Base-by-base conservation (phyloP, 2,113 vertebrate genomes). In the Paracanthobrama guichenoti region DNA sequence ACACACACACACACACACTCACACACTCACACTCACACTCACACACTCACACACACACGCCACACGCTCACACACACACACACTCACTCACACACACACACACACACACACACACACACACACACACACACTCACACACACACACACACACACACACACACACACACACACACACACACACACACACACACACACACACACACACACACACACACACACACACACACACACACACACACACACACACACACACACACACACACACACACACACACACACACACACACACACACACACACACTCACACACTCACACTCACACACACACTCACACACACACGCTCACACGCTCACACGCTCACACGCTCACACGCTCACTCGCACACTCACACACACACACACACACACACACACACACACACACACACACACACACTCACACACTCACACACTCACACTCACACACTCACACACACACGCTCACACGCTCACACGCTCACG, bases 261-360 rank as follows among this genome's bases (percentile, higher is more conserved):
- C 18, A 16, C 69, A 4, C 35, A 13, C 10, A 55, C 11, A 77
- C 82, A 86, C 75, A 78, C 66, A 83, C 81, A 79, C 62, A 82
- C 84, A 77, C 79, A 82, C 74, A 83, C 85, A 73, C 81, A 66
- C 76, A 80, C 75, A 74, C 77, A 35, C 69, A 74, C 31, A 73
- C 69, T 3, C 31, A 31, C 31, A 31, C 31, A 31, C 31, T 0
- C 31, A 31, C 31, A 0, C 31, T 3, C 31, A 0, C 31, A 31
- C 31, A 3, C 31, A 31, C 31, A 3, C 31, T 3, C 31, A 0
- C 31, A 31, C 31, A 3, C 28, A 31, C 28, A 3, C 28, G 28
- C 28, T 1, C 28, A 18, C 50, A 1, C 14, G 6, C 53, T 5
- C 53, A 20, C 14, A 3, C 48, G 0, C 48, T 3, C 48, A 50